Evolutionary conservation across 2,888 invertebrate species (phyloP).

Genomic region (Ormyrus labotus): DNA sequence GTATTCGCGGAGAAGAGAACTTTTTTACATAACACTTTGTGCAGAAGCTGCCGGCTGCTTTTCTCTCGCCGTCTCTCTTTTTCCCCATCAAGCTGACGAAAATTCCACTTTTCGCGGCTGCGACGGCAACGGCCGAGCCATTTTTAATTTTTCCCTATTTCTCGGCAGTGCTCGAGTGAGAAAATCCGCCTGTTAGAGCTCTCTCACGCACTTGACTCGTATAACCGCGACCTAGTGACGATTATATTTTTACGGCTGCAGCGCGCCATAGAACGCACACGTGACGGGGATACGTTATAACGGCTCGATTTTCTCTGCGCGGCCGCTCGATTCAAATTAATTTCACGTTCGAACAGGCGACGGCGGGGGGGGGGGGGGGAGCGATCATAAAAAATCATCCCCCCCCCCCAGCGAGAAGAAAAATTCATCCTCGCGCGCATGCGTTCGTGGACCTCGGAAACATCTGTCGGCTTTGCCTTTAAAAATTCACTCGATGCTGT

Average conservation of each 20-base stretch:
- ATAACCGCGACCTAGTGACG: conserved; percentile 38
- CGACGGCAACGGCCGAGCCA: not conserved
- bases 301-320: conserved; percentile 47
- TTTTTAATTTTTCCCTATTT: conserved; percentile 19
- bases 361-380: not conserved
- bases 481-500: conserved; percentile 56
- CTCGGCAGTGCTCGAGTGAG: not conserved
- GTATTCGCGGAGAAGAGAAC: conserved; percentile 10
- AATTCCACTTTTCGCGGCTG: not conserved
- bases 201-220: not conserved
- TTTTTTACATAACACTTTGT: conserved; percentile 42
- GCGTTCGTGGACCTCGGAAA: conserved; percentile 33
- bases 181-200: not conserved
- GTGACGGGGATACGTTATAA: conserved; percentile 59
- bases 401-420: conserved; percentile 61
- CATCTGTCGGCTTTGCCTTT: conserved; percentile 58
- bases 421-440: conserved; percentile 58
- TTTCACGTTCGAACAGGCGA: conserved; percentile 57
- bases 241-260: conserved; percentile 56
- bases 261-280: conserved; percentile 55
- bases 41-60: not conserved
- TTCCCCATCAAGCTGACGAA: not conserved
- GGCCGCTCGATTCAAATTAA: conserved; percentile 58
- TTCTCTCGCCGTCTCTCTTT: not conserved
- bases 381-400: too few relatives aligned